A percentile compares a stretch with the other conserved stretches of the same genome.
Evolutionary conservation across 2,888 invertebrate genomes (phyloP).

Genomic region (Resseliella maxima): DNA sequence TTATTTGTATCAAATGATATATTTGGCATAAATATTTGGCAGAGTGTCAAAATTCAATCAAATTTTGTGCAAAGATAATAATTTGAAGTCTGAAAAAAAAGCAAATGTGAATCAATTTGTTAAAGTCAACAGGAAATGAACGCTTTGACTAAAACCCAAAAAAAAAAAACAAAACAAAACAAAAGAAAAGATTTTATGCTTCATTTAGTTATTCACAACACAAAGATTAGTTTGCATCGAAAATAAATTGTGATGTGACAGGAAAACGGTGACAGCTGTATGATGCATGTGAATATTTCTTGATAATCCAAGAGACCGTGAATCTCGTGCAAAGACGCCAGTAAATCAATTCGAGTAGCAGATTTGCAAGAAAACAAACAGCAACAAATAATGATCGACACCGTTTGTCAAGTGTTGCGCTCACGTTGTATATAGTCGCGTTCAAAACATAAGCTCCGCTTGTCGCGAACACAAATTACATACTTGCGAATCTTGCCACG

Average conservation of each 20-base stretch:
- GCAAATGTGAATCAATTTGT: too few relatives aligned
- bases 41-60: not conserved
- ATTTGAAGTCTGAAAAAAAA: too few relatives aligned
- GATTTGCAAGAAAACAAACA: not conserved
- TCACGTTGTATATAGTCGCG: not conserved
- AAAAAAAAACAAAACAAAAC: too few relatives aligned
- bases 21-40: not conserved
- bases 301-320: not conserved
- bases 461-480: not conserved
- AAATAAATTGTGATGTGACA: not conserved
- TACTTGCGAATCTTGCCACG: not conserved
- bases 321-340: not conserved
- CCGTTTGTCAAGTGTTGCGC: not conserved
- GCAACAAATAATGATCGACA: not conserved
- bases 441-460: not conserved
- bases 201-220: not conserved
- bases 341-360: conserved; percentile 35
- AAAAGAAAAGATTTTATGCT: too few relatives aligned
- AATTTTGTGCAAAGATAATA: too few relatives aligned
- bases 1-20: too few relatives aligned
- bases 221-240: not conserved
- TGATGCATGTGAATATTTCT: not conserved
- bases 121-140: too few relatives aligned
- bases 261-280: not conserved
- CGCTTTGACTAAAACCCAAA: too few relatives aligned